Evolutionary conservation across 2,797 vertebrate species (phyloP), one percentile per base, ranked within the genome.

Genomic region (Sebastes iracundus): DNA sequence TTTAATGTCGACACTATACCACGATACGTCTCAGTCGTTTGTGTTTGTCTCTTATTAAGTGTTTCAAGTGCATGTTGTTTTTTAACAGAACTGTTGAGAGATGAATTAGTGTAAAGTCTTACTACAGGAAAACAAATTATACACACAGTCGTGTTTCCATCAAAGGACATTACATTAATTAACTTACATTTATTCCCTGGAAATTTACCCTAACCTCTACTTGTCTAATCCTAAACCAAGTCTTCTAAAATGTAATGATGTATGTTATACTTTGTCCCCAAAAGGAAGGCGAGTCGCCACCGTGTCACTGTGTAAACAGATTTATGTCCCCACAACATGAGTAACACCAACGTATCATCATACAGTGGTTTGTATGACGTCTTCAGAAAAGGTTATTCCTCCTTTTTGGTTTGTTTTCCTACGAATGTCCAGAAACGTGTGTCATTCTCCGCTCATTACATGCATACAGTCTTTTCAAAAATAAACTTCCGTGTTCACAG

Each of bases 31-130:
- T n/a, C 52, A 35, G 30, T 63, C 4, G 2, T 76, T 75, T 79
- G 32, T 74, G 68, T 38, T 70, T 49, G 68, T 74, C 27, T 81
- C 38, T 35, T 55, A 0, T 62, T 27, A 55, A 66, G 60, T 70
- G 65, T 65, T 61, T 70, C 28, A 56, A 77, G 77, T 60, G 10
- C 23, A 53, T 78, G 67, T 30, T 72, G 66, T 35, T 30, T 79
- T 75, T 75, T 69, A 58, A 46, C 53, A 62, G 33, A 80, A 35
- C 6, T 0, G 7, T 7, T 38, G 28, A n/a, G 22, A 46, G 38
- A 46, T 18, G 11, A 49, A 23, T 62, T 11, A 38, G 16, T 30
- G 28, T 22, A 61, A 71, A 30, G 27, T 63, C 11, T 14, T 10
- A 13, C 23, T 25, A 27, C 52, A 35, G 59, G 53, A 35, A 38